phyloP scores from a whole-genome alignment of 2,888 invertebrate species.

The Acrobasis repandana region DNA sequence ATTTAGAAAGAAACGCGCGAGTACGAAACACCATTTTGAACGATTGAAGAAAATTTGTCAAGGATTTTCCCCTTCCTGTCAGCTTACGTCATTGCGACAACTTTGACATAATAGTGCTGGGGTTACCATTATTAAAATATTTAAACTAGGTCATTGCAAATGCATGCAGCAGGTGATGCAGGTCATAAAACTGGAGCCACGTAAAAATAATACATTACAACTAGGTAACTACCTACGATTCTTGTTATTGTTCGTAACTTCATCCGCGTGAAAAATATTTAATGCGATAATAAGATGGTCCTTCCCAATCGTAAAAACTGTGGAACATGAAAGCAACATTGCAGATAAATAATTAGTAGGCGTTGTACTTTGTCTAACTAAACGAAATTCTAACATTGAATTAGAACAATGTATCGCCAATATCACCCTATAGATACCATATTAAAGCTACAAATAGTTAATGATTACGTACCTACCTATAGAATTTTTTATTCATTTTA shows the following conservation, averaged over 20 bases:
- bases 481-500: no score
- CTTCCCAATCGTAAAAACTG: no score
- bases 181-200: neutral
- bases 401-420: no score
- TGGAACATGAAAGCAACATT: no score
- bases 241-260: neutral
- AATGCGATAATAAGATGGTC: no score
- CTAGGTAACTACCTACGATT: neutral
- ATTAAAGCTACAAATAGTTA: no score
- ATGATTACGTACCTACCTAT: no score
- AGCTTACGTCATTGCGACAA: conserved; percentile 73
- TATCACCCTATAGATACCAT: no score
- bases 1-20: conserved; percentile 73
- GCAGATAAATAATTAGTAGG: no score
- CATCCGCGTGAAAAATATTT: neutral
- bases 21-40: conserved; percentile 78
- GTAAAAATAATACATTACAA: neutral
- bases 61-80: conserved; percentile 64
- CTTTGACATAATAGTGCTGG: conserved; percentile 49
- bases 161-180: neutral
- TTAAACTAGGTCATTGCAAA: conserved; percentile 6
- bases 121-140: conserved; percentile 29
- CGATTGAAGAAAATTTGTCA: conserved; percentile 72
- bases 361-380: no score
- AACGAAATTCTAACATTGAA: no score